Conservation (phyloP, 2,797 vertebrate species). For the Pangasius djambal region DNA sequence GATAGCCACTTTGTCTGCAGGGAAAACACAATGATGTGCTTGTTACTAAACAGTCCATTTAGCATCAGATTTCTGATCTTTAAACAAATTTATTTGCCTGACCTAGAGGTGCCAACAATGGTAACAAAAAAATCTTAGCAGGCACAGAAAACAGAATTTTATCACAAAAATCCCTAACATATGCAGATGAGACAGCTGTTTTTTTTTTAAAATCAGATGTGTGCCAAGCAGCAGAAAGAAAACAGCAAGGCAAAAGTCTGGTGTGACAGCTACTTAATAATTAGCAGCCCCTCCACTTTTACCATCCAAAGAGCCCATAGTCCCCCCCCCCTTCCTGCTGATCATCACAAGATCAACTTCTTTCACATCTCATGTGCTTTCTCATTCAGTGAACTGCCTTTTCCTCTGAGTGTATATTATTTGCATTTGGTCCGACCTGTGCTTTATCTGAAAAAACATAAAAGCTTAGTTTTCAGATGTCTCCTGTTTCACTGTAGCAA, state of each 20-base stretch:
- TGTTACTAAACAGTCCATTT: background rate
- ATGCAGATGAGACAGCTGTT: background rate
- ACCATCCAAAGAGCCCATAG: background rate
- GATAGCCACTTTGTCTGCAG: constrained; percentile 93
- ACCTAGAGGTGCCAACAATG: background rate
- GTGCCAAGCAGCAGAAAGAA: background rate
- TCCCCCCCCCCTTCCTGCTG: background rate
- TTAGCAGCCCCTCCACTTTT: background rate
- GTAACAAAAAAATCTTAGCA: background rate
- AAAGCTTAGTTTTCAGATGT: background rate
- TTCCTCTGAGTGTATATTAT: background rate
- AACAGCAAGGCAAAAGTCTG: background rate
- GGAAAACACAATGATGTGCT: background rate
- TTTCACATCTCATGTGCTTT: background rate
- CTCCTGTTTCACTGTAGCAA: background rate
- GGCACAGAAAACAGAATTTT: background rate
- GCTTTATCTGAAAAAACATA: background rate
- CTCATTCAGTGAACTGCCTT: background rate
- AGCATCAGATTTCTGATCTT: background rate
- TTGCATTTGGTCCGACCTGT: background rate
- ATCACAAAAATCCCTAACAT: background rate
- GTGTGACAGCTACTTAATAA: background rate
- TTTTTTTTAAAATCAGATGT: background rate
- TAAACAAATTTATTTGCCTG: background rate
- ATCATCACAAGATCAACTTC: background rate